Evolutionary conservation across 2,797 vertebrate species (phyloP).

Genomic region (Hozukius guyotensis): DNA sequence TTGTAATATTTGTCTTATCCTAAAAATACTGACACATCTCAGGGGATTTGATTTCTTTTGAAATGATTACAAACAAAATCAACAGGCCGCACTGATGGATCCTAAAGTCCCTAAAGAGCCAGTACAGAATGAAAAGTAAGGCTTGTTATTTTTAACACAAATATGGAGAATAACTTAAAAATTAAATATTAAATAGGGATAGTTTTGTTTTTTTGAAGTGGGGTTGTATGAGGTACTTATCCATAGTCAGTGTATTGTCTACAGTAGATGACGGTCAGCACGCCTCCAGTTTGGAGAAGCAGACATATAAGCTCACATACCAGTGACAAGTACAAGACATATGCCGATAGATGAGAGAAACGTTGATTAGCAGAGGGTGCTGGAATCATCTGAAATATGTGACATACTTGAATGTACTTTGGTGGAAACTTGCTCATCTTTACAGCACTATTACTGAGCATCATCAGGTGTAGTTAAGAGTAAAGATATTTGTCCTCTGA

Average conservation of each 20-base stretch:
- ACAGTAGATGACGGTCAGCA: too few relatives aligned
- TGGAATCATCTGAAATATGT: neutral
- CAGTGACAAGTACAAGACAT: neutral
- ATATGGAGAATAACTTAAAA: neutral
- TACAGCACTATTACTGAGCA: too few relatives aligned
- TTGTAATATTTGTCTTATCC: too few relatives aligned
- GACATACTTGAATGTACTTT: neutral
- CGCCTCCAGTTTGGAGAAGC: too few relatives aligned
- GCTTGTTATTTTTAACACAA: neutral
- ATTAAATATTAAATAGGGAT: neutral
- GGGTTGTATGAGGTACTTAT: too few relatives aligned
- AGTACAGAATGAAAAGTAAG: neutral
- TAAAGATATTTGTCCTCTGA: neutral
- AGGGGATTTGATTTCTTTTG: neutral
- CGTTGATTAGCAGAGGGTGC: neutral
- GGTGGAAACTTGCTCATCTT: neutral
- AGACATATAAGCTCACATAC: neutral
- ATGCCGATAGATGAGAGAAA: neutral
- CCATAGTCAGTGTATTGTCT: too few relatives aligned
- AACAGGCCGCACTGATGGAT: neutral
- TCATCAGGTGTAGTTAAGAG: neutral
- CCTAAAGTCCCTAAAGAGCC: neutral
- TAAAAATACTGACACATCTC: neutral
- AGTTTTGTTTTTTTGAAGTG: too few relatives aligned
- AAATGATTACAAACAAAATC: neutral